phyloP scores from a whole-genome alignment of 2,888 invertebrate species.

The Buathra laborator region DNA sequence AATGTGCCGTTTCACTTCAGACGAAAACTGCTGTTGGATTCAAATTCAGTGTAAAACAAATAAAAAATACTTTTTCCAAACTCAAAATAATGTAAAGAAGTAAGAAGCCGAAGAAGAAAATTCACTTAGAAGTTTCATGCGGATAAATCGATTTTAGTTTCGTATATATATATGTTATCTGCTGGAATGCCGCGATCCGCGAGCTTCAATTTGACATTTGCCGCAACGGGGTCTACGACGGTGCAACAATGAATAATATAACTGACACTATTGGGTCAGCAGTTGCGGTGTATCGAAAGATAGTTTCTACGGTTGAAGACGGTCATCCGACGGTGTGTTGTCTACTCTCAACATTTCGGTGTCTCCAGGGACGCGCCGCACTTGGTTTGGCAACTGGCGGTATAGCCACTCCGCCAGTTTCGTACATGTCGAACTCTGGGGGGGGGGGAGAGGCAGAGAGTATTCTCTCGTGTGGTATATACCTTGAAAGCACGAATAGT shows the following conservation, averaged over 20 bases:
- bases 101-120: too few relatives aligned
- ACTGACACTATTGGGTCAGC: slow-evolving; percentile 1
- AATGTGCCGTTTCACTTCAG: too few relatives aligned
- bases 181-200: background rate
- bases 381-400: slow-evolving; percentile 20
- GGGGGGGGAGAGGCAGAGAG: background rate
- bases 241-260: slow-evolving; percentile 6
- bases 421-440: slow-evolving; percentile 1
- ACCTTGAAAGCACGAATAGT: slow-evolving; percentile 39
- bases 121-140: too few relatives aligned
- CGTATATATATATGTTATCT: too few relatives aligned
- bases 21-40: too few relatives aligned
- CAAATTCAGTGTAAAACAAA: too few relatives aligned
- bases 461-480: slow-evolving; percentile 31
- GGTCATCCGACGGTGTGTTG: background rate
- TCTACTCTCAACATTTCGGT: slow-evolving; percentile 15
- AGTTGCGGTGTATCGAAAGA: background rate
- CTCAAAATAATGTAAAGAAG: too few relatives aligned
- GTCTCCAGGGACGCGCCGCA: slow-evolving; percentile 30
- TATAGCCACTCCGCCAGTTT: slow-evolving; percentile 26
- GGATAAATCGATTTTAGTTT: too few relatives aligned
- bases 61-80: too few relatives aligned
- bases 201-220: background rate
- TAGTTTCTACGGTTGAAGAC: slow-evolving; percentile 21
- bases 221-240: background rate